Evolutionary conservation across 2,113 vertebrate genomes (phyloP).

Genomic region (Poeciliopsis retropinna): DNA sequence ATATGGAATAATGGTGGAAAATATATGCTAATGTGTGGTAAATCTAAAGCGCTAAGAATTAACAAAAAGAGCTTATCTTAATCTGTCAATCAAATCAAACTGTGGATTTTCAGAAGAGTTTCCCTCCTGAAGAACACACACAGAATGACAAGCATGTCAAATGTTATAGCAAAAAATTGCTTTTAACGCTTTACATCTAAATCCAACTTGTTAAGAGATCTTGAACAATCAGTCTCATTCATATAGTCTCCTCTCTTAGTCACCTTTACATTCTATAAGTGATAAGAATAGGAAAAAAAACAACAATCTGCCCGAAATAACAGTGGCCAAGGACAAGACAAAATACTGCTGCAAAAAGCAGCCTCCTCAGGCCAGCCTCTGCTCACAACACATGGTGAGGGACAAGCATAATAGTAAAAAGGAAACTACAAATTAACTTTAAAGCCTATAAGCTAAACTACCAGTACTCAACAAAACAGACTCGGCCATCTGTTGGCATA

Average conservation of each 20-base stretch:
- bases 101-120: too few relatives aligned
- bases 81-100: too few relatives aligned
- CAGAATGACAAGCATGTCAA: constrained; percentile 24
- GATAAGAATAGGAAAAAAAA: constrained; percentile 42
- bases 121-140: neutral
- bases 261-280: constrained; percentile 45
- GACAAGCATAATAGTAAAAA: constrained; percentile 44
- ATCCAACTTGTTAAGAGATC: constrained; percentile 32
- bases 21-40: neutral
- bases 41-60: too few relatives aligned
- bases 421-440: constrained; percentile 56
- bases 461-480: constrained; percentile 37
- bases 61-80: too few relatives aligned
- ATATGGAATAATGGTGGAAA: too few relatives aligned
- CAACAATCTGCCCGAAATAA: constrained; percentile 52
- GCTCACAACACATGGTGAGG: constrained; percentile 19
- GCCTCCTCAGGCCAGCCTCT: constrained; percentile 34
- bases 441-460: constrained; percentile 46
- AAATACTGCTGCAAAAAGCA: constrained; percentile 22
- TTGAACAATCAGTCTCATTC: constrained; percentile 39
- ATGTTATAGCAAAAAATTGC: constrained; percentile 18
- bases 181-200: constrained; percentile 26
- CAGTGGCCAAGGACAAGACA: constrained; percentile 55
- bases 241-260: constrained; percentile 32
- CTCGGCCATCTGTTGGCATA: constrained; percentile 49